Evolutionary conservation across 2,888 invertebrate genomes (phyloP).

Genomic region (Colostygia pectinataria): DNA sequence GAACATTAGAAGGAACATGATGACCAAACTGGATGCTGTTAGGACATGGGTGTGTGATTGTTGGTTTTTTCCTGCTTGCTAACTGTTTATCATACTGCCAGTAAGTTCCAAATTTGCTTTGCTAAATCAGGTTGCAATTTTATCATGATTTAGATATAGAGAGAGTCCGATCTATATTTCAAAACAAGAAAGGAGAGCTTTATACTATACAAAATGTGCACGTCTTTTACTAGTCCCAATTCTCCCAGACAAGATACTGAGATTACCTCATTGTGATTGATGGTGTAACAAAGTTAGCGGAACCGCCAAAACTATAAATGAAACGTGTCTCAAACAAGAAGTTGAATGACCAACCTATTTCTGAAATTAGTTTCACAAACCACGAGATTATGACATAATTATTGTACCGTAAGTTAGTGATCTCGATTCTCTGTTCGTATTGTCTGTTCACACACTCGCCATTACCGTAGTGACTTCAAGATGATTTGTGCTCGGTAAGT

Average conservation of each 20-base stretch:
- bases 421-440: conserved; percentile 66
- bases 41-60: no score
- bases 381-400: conserved; percentile 57
- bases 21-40: no score
- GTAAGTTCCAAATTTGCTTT: no score
- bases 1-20: no score
- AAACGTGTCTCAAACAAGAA: conserved; percentile 7
- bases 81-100: no score
- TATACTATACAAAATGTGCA: background rate
- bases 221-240: background rate
- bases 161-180: background rate
- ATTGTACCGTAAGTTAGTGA: conserved; percentile 57
- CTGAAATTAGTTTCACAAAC: conserved; percentile 38
- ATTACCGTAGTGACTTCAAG: conserved; percentile 13
- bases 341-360: conserved; percentile 13
- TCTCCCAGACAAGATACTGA: background rate
- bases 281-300: conserved; percentile 8
- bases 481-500: conserved; percentile 51
- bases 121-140: no score
- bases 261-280: conserved; percentile 16
- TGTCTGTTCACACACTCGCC: conserved; percentile 68
- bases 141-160: no score
- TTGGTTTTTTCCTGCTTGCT: no score
- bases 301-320: conserved; percentile 8
- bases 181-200: background rate